Evolutionary conservation across 1,140 invertebrate species (phyloP).

Genomic region (Aphis gossypii): DNA sequence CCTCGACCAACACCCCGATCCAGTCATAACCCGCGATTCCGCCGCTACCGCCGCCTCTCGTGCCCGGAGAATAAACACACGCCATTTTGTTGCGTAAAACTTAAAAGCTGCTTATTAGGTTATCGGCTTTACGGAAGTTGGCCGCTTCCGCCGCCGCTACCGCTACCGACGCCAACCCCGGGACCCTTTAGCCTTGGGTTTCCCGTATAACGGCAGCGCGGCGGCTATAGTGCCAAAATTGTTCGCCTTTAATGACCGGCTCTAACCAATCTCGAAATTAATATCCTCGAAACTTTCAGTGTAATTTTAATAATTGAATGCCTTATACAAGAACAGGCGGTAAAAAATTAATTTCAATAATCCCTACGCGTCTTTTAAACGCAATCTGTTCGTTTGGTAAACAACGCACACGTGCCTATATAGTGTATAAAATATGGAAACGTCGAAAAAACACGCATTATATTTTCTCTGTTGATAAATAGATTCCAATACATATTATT

Average conservation of each 20-base stretch:
- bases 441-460: neutral
- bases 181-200: conserved; percentile 37
- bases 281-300: conserved; percentile 53
- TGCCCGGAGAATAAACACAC: conserved; percentile 47
- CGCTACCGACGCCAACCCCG: neutral
- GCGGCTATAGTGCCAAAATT: conserved; percentile 49
- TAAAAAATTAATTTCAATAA: neutral
- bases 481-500: neutral
- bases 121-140: conserved; percentile 57
- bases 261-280: conserved; percentile 58
- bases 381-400: neutral
- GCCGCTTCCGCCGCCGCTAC: neutral
- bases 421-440: neutral
- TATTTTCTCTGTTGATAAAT: neutral
- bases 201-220: neutral
- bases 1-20: no score
- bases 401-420: neutral
- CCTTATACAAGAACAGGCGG: neutral
- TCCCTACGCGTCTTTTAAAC: no score
- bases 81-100: conserved; percentile 57
- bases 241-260: conserved; percentile 55
- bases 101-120: conserved; percentile 58
- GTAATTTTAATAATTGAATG: conserved; percentile 56
- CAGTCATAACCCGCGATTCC: neutral
- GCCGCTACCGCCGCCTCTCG: neutral